phyloP scores from a whole-genome alignment of 2,113 vertebrate genomes.

The Bufo bufo region DNA sequence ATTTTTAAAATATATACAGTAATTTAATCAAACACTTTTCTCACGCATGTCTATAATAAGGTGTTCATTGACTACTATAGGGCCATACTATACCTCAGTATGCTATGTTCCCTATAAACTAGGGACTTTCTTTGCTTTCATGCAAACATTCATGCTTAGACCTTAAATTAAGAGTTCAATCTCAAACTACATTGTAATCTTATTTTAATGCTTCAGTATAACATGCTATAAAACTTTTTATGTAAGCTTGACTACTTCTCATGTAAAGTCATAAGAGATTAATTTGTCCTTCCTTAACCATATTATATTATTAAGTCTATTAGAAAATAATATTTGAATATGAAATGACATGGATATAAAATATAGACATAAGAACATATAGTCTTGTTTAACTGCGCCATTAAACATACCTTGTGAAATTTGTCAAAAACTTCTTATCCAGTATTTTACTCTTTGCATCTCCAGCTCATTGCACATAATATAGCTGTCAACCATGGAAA shows the following conservation, averaged over 20 bases:
- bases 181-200: conserved; percentile 26
- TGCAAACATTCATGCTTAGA: background rate
- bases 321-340: conserved; percentile 1
- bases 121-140: background rate
- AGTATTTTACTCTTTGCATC: background rate
- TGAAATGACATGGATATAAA: conserved; percentile 5
- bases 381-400: background rate
- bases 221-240: conserved; percentile 21
- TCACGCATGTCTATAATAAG: too few relatives aligned
- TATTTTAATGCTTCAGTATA: conserved; percentile 15
- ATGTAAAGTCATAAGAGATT: conserved; percentile 29
- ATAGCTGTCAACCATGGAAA: background rate
- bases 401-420: background rate
- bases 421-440: background rate
- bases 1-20: too few relatives aligned
- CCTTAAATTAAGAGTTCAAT: conserved; percentile 9
- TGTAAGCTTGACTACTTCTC: conserved; percentile 16
- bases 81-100: too few relatives aligned
- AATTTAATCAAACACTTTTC: too few relatives aligned
- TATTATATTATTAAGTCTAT: conserved; percentile 16
- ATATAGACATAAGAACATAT: conserved; percentile 1
- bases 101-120: too few relatives aligned
- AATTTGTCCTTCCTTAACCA: conserved; percentile 19
- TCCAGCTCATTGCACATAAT: background rate
- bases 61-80: too few relatives aligned